phyloP scores from a whole-genome alignment of 2,113 vertebrate genomes.

The Mesoclemmys tuberculata region DNA sequence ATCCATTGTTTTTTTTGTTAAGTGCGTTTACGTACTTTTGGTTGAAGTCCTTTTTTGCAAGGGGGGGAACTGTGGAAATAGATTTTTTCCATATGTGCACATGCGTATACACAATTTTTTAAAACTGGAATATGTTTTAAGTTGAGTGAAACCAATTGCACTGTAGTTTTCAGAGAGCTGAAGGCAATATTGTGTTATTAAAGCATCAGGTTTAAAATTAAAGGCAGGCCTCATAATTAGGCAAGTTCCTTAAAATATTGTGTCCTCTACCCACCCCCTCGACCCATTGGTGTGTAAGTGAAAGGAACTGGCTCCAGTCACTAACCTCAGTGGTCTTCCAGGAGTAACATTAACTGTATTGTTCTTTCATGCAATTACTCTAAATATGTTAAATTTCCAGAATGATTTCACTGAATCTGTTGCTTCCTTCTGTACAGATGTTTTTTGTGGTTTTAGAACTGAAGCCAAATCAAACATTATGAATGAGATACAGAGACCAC shows the following conservation, averaged over 20 bases:
- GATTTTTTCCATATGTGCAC: not conserved
- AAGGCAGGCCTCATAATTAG: constrained; percentile 57
- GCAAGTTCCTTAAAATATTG: constrained; percentile 37
- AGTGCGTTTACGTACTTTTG: constrained; percentile 70
- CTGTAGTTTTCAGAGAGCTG: constrained; percentile 47
- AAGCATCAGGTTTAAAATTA: not conserved
- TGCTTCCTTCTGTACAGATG: constrained; percentile 62
- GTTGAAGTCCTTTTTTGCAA: not conserved
- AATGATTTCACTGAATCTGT: constrained; percentile 34
- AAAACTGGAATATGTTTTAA: constrained; percentile 62
- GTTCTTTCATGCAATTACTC: constrained; percentile 21
- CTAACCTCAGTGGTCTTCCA: constrained; percentile 24
- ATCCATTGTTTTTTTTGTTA: not conserved
- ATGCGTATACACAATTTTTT: constrained; percentile 26
- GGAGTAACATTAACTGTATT: not conserved
- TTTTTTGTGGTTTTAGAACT: constrained; percentile 55
- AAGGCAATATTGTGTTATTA: constrained; percentile 38
- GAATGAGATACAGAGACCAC: constrained; percentile 37
- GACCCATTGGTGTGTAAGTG: not conserved
- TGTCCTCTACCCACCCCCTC: rapidly evolving
- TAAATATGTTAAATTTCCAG: constrained; percentile 51
- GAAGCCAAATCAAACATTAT: constrained; percentile 45
- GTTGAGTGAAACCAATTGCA: constrained; percentile 52
- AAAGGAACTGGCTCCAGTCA: not conserved
- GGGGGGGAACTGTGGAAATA: constrained; percentile 3